phyloP scores from a whole-genome alignment of 2,888 invertebrate species.

The Hymenopus coronatus region DNA sequence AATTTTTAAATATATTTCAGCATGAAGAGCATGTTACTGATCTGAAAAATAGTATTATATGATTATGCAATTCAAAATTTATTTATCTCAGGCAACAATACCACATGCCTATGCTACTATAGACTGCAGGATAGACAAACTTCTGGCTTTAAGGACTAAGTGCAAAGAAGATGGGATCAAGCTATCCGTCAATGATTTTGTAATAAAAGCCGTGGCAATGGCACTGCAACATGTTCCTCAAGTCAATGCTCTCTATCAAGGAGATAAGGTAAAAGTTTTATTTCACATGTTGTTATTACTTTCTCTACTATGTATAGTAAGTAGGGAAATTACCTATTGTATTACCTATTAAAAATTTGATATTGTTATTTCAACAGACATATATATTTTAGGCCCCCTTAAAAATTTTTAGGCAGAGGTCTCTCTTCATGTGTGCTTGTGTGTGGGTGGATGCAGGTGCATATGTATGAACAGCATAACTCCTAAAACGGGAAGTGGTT shows the following conservation, averaged over 20 bases:
- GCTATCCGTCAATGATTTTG: conserved; percentile 64
- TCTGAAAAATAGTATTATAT: background rate
- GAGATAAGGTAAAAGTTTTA: conserved; percentile 44
- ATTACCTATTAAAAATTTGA: too few relatives aligned
- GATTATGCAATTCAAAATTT: background rate
- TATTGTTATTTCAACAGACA: too few relatives aligned
- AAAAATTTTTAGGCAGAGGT: too few relatives aligned
- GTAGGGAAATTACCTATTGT: too few relatives aligned
- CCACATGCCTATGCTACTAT: conserved; percentile 65
- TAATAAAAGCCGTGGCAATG: conserved; percentile 61
- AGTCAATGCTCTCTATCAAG: conserved; percentile 50
- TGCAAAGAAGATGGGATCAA: conserved; percentile 53
- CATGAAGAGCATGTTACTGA: too few relatives aligned
- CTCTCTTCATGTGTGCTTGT: too few relatives aligned
- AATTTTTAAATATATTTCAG: too few relatives aligned
- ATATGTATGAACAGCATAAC: too few relatives aligned
- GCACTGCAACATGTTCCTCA: conserved; percentile 54
- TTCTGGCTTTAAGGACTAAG: conserved; percentile 52
- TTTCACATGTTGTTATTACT: background rate
- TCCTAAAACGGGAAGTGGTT: too few relatives aligned
- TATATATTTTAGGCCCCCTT: too few relatives aligned
- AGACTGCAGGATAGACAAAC: conserved; percentile 53
- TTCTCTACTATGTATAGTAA: too few relatives aligned
- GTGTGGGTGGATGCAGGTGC: too few relatives aligned
- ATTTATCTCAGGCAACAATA: conserved; percentile 53